A percentile compares a stretch with the other conserved stretches of the same genome.
Conservation (phyloP, 1,140 invertebrate genomes). For the Achroia grisella region DNA sequence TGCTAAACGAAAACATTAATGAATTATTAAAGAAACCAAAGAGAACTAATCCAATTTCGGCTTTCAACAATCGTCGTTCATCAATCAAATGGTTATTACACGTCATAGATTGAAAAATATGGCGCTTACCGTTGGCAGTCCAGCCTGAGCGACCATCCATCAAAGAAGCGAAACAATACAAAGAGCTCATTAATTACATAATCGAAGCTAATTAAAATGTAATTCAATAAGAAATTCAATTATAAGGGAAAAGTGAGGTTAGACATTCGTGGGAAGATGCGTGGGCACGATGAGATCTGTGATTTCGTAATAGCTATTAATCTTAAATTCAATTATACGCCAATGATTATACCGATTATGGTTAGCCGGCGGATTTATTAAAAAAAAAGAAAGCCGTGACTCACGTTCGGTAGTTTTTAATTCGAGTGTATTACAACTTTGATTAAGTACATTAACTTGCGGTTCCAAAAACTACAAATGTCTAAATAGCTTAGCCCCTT, state of each 20-base stretch:
- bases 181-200: conserved; percentile 56
- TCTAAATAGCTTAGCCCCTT: no score
- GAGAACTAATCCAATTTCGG: conserved; percentile 35
- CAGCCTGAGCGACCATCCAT: conserved; percentile 18
- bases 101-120: conserved; percentile 41
- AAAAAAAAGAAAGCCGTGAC: conserved; percentile 25
- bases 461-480: no score
- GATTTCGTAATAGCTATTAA: conserved; percentile 54
- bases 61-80: conserved; percentile 42
- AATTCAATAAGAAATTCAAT: conserved; percentile 66
- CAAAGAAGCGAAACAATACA: conserved; percentile 40
- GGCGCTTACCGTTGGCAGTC: conserved; percentile 27
- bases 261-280: conserved; percentile 32
- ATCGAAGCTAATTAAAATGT: conserved; percentile 66
- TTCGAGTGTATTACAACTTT: neutral
- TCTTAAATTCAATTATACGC: conserved; percentile 59
- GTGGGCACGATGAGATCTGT: conserved; percentile 29
- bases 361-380: conserved; percentile 7
- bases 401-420: conserved; percentile 22
- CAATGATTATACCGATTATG: conserved; percentile 15
- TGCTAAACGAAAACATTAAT: neutral
- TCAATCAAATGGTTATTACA: conserved; percentile 47
- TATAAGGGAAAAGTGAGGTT: conserved; percentile 11
- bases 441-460: no score
- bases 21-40: conserved; percentile 9